These are phyloP conservation scores for Eudemis profundana DNA, from an alignment of 2,888 invertebrate genomes.

Conservation along the genomic window DNA sequence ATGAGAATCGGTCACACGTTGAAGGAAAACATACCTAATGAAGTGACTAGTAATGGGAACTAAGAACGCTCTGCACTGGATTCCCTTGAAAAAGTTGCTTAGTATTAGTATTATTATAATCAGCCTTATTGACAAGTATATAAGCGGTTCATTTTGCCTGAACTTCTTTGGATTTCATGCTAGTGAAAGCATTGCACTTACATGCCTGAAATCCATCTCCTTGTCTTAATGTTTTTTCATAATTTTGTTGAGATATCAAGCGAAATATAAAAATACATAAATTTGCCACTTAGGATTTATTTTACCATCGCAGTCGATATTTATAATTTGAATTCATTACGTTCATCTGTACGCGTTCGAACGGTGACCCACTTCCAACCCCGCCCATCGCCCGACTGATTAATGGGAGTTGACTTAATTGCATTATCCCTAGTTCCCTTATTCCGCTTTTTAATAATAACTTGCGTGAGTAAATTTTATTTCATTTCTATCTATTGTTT, in stretches of 20 bases:
- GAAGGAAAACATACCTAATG: neutral
- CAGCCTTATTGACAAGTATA: too few species aligned
- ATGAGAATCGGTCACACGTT: neutral
- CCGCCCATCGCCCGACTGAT: constrained; percentile 12
- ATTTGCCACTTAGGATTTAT: neutral
- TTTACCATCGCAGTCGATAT: constrained; percentile 8
- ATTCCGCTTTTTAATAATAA: too few species aligned
- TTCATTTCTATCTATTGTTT: too few species aligned
- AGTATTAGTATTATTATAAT: too few species aligned
- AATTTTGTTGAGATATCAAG: too few species aligned
- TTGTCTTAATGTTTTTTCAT: too few species aligned
- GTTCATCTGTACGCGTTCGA: constrained; percentile 10
- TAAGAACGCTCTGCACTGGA: neutral
- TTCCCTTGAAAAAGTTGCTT: neutral
- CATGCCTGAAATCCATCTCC: too few species aligned
- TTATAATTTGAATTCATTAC: constrained; percentile 21
- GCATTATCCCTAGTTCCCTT: constrained; percentile 18
- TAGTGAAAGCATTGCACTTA: too few species aligned
- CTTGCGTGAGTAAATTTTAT: too few species aligned
- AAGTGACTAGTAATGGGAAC: neutral
- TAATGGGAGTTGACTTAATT: constrained; percentile 26
- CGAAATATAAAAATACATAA: too few species aligned
- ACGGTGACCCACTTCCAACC: constrained; percentile 24
- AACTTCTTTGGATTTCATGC: too few species aligned
- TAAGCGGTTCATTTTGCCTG: too few species aligned